phyloP scores from a whole-genome alignment of 2,113 vertebrate species.

The Rallus limicola region DNA sequence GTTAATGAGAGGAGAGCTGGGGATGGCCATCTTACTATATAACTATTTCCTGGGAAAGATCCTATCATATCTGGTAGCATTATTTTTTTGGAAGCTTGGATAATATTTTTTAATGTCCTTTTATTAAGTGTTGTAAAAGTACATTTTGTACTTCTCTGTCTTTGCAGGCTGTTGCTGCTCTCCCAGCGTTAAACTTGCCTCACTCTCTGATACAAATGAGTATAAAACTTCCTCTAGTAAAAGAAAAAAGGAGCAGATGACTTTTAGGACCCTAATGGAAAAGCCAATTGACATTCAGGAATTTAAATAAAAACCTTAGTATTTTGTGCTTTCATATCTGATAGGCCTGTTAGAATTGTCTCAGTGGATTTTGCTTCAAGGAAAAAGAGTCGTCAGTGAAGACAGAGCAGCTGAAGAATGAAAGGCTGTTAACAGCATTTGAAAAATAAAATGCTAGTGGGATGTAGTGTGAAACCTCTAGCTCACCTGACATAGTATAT shows the following conservation, averaged over 20 bases:
- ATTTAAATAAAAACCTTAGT: not conserved
- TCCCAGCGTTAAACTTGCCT: not conserved
- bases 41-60: not conserved
- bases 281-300: not conserved
- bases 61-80: not conserved
- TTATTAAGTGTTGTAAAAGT: not conserved
- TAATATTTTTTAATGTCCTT: not conserved
- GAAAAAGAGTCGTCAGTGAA: not conserved
- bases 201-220: not conserved
- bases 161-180: not conserved
- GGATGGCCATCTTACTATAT: not conserved
- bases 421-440: not conserved
- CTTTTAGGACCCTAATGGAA: not conserved
- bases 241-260: not conserved
- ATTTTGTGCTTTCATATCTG: not conserved
- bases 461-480: not conserved
- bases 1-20: not conserved
- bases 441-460: not conserved
- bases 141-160: not conserved
- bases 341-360: not conserved
- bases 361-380: not conserved
- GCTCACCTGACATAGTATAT: not conserved
- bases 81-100: fast-evolving
- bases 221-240: not conserved
- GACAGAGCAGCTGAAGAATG: not conserved